Base-by-base conservation (phyloP, 2,888 invertebrate genomes). In the Ditula angustiorana region DNA sequence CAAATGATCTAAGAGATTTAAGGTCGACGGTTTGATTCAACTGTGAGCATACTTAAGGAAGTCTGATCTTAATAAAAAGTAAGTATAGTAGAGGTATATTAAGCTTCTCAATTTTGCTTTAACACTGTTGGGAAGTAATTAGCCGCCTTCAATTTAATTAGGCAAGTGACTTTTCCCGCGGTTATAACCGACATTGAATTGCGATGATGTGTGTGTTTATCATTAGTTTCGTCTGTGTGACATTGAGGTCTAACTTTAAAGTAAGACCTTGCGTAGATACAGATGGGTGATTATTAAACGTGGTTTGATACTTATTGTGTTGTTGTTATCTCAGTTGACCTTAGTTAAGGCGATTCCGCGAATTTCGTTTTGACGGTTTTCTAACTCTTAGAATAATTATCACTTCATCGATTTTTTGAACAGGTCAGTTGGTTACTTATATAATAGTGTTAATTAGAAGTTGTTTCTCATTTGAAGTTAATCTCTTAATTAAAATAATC, bases 171-270 rank as follows among this genome's bases (percentile, higher is more conserved):
- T 77, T 78, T 74, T 79, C 76, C 75, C 68, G 68, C 35, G 59
- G 57, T 58, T 60, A 57, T 70, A 69, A 67, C 71, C 72, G 68
- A 70, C 74, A 73, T 70, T 69, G 69, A 63, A 70, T 60, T 41
- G 50, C 33, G 47, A 69, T 72, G 70, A 71, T 77, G 77, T 78
- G 75, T 80, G 73, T 70, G 70, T 73, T 78, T 80, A 77, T 79
- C 75, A 81, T 82, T 81, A 79, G 78, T 77, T 79, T 73, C 59
- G 61, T 71, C 56, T 66, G 41, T 69, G 71, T 77, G 85, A 79
- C 86, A 87, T 87, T 87, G 87, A 81, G 72, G 67, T 67, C 77
- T 76, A 73, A 80, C 77, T 80, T 74, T 69, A 56, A 61, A 74
- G 69, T 69, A 67, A 71, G 80, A 74, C 86, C 87, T 87, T 86